Percentiles rank a stretch among this genome's conserved stretches.
Evolutionary conservation across 1,140 invertebrate genomes (phyloP).

Genomic region (Cydia fagiglandana): DNA sequence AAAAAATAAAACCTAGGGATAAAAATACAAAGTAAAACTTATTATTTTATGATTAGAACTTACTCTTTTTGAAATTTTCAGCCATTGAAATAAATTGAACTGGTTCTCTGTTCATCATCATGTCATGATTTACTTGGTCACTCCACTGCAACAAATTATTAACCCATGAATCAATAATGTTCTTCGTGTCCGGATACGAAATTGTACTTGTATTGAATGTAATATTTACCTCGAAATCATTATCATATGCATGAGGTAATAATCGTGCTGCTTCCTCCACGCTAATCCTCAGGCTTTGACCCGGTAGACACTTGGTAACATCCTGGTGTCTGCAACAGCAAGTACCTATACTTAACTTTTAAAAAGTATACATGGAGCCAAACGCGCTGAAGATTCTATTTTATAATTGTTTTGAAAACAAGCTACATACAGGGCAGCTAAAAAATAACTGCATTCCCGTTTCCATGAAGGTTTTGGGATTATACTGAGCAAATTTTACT

Average conservation of each 20-base stretch:
- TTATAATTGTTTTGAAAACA: no score
- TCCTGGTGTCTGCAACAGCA: constrained; percentile 62
- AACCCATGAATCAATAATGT: not conserved
- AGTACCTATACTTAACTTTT: no score
- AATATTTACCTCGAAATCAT: constrained; percentile 63
- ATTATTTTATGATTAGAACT: constrained; percentile 29
- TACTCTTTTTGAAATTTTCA: constrained; percentile 53
- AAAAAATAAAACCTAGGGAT: not conserved
- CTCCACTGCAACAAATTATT: constrained; percentile 20
- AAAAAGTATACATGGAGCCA: constrained; percentile 6
- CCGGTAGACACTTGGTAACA: constrained; percentile 69
- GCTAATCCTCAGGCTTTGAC: constrained; percentile 69
- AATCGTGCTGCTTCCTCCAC: constrained; percentile 67
- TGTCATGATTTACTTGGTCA: not conserved
- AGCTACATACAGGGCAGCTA: no score
- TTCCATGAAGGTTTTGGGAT: no score
- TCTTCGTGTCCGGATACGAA: not conserved
- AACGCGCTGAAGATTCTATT: no score
- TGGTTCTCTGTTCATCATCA: constrained; percentile 19
- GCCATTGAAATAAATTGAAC: not conserved
- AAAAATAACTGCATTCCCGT: no score
- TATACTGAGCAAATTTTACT: no score
- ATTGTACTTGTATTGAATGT: not conserved
- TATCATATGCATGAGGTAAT: constrained; percentile 65
- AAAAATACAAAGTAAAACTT: not conserved